Conservation (phyloP, 2,797 vertebrate genomes). For the Spatula versicolor region DNA sequence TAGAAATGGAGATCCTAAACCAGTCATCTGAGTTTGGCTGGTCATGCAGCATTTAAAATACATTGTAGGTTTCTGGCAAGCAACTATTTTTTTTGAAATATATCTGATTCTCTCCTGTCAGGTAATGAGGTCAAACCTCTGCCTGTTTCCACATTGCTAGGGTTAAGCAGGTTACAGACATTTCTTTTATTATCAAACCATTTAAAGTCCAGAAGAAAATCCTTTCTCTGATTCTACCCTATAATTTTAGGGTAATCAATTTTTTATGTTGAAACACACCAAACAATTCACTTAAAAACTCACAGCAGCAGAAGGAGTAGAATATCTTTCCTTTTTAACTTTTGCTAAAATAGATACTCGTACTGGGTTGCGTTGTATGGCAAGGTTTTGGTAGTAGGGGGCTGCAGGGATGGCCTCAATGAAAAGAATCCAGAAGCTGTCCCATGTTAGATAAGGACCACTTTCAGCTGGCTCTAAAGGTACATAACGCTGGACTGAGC, state of each 20-base stretch:
- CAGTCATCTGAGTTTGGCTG: neutral
- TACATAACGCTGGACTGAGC: too few species aligned
- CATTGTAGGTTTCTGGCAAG: fast-evolving
- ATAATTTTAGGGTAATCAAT: neutral
- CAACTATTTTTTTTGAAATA: neutral
- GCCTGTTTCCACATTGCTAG: neutral
- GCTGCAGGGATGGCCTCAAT: too few species aligned
- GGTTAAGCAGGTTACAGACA: neutral
- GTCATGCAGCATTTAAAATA: neutral
- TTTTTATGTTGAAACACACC: neutral
- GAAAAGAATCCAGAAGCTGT: too few species aligned
- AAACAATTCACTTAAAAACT: neutral
- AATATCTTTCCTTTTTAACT: neutral
- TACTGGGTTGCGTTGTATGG: too few species aligned
- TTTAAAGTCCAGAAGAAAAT: neutral
- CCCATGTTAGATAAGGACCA: too few species aligned
- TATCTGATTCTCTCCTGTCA: neutral
- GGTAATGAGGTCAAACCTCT: neutral
- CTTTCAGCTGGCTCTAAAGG: too few species aligned
- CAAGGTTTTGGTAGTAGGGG: too few species aligned
- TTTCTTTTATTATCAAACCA: neutral
- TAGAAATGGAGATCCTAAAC: neutral
- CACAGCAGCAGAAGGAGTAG: neutral
- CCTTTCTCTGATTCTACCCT: neutral
- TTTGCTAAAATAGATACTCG: neutral